Base-by-base conservation (phyloP, 1,140 invertebrate species). In the Notospermus geniculatus region DNA sequence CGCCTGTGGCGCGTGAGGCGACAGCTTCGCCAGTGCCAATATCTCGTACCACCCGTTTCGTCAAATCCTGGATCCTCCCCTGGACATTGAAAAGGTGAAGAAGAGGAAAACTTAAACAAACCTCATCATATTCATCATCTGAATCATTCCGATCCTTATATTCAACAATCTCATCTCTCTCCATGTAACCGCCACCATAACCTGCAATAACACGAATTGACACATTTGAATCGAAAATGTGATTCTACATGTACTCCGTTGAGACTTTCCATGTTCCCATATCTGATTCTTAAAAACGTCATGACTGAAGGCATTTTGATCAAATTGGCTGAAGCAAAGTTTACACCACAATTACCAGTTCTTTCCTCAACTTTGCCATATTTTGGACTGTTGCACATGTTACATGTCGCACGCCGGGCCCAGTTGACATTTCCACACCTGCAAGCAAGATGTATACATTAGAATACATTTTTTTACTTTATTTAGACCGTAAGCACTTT, bases 371-470 rank as follows among this genome's bases (percentile, higher is more conserved):
- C 82, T 62, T 75, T 71, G n/a, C 75, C 78, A 71, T 76, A 84
- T 82, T 98, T 98, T 1, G 95, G 94, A 1, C 95, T 92, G 84
- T 98, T 98, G 82, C 97, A 99, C 85, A 99, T 92, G 80, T 99
- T 99, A 80, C 97, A 99, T 55, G 91, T 93, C 71, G 90, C 89
- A 50, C 97, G 85, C 61, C 97, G 85, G 15, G 96, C 96, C 97
- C 97, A 99, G 79, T 99, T 99, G 1, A 99, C 96, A 82, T 99
- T 99, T 1, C 94, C 95, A 84, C 97, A 99, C 70, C 87, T 88
- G 59, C 28, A 78, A 75, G 57, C 32, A 36, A n/a, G n/a, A n/a
- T n/a, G n/a, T n/a, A n/a, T n/a, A n/a, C n/a, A n/a, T n/a, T n/a
- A n/a, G n/a, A n/a, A n/a, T n/a, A n/a, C n/a, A n/a, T n/a, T n/a